Conservation (phyloP, 2,888 invertebrate genomes). For the Drosophila paranaensis region DNA sequence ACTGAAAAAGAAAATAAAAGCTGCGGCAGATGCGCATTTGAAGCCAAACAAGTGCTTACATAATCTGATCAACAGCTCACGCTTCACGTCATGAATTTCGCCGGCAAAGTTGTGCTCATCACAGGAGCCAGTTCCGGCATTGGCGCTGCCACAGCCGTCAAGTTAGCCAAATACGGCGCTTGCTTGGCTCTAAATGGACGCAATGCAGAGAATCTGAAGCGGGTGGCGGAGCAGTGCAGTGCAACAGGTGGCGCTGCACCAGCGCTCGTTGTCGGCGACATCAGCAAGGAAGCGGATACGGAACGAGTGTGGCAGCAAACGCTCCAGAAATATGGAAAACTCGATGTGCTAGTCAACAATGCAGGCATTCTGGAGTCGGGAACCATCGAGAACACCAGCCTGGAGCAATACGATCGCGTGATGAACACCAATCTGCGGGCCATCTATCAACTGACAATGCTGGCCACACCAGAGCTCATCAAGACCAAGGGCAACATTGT, state of each 20-base stretch:
- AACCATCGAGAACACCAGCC: slow-evolving; percentile 92
- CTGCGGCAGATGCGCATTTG: slow-evolving; percentile 27
- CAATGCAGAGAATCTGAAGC: slow-evolving; percentile 87
- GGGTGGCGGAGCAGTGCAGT: slow-evolving; percentile 87
- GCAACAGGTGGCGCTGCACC: slow-evolving; percentile 61
- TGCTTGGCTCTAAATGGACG: slow-evolving; percentile 88
- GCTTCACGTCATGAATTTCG: slow-evolving; percentile 86
- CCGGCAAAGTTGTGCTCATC: slow-evolving; percentile 87
- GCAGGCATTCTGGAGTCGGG: slow-evolving; percentile 94
- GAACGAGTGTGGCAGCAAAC: slow-evolving; percentile 90
- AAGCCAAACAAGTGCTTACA: slow-evolving; percentile 42
- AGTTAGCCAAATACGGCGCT: slow-evolving; percentile 89
- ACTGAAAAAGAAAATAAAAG: slow-evolving; percentile 21
- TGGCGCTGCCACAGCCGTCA: slow-evolving; percentile 89
- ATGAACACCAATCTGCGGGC: slow-evolving; percentile 96
- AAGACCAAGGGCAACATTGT: slow-evolving; percentile 95
- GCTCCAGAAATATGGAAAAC: slow-evolving; percentile 89
- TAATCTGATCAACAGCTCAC: slow-evolving; percentile 33
- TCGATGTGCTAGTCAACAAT: slow-evolving; percentile 95
- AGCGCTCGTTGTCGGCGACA: slow-evolving; percentile 88
- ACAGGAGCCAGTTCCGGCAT: slow-evolving; percentile 92
- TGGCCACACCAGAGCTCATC: slow-evolving; percentile 94
- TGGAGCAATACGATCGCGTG: slow-evolving; percentile 94
- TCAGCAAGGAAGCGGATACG: slow-evolving; percentile 90
- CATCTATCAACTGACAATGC: slow-evolving; percentile 92